Conservation (phyloP, 2,797 vertebrate genomes). For the Lateolabrax maculatus region DNA sequence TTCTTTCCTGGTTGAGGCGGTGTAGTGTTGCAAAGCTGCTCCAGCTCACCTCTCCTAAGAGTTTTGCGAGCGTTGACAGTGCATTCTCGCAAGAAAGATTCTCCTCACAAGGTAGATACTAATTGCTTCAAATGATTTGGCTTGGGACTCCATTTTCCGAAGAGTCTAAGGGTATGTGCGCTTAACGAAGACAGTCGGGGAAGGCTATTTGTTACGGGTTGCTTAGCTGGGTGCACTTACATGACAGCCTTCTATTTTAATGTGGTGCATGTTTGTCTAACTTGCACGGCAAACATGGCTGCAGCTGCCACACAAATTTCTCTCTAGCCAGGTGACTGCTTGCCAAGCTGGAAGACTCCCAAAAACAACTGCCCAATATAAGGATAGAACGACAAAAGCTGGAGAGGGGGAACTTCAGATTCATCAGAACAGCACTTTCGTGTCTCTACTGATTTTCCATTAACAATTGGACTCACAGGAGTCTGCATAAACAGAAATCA, state of each 20-base stretch:
- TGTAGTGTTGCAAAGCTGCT: constrained; percentile 29
- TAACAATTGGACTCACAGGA: constrained; percentile 21
- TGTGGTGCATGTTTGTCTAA: constrained; percentile 18
- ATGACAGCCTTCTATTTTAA: constrained; percentile 19
- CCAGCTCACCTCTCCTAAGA: constrained; percentile 28
- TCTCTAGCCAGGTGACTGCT: neutral
- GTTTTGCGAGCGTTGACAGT: constrained; percentile 22
- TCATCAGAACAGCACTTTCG: neutral
- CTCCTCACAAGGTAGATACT: constrained; percentile 22
- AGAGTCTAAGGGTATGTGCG: constrained; percentile 2
- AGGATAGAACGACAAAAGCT: constrained; percentile 10
- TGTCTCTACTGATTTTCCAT: constrained; percentile 24
- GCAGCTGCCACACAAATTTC: neutral
- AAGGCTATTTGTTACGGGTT: constrained; percentile 2
- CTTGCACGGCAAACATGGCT: constrained; percentile 17
- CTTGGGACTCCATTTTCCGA: constrained; percentile 3
- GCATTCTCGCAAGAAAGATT: constrained; percentile 25
- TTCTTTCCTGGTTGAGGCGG: constrained; percentile 24
- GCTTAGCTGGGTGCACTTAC: neutral
- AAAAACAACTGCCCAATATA: constrained; percentile 1
- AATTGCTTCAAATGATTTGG: constrained; percentile 55
- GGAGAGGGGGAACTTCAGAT: neutral
- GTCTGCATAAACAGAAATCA: constrained; percentile 13
- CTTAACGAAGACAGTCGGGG: constrained; percentile 3
- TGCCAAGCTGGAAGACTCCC: constrained; percentile 23